phyloP scores from a whole-genome alignment of 2,113 vertebrate species.

The Orycteropus afer region DNA sequence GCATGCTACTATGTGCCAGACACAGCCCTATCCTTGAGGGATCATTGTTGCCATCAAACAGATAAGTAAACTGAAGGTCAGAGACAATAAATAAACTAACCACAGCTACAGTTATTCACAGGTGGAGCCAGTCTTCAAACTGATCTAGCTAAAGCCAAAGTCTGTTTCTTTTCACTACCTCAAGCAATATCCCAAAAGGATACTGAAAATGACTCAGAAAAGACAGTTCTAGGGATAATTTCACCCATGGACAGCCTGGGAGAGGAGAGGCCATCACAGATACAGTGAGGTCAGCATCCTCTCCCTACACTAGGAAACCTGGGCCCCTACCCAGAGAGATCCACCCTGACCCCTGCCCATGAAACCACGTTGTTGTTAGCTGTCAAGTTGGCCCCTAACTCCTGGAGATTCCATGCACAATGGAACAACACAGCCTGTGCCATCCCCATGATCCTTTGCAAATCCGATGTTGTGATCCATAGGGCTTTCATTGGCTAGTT shows the following conservation, averaged over 20 bases:
- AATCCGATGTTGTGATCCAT: background rate
- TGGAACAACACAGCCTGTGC: background rate
- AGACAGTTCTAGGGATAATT: background rate
- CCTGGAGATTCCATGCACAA: background rate
- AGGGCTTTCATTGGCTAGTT: background rate
- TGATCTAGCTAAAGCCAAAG: background rate
- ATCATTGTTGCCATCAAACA: fast-evolving
- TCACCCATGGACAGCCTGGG: background rate
- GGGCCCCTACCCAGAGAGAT: background rate
- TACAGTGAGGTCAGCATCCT: fast-evolving
- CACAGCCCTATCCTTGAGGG: fast-evolving
- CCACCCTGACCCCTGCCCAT: no score
- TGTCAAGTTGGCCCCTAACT: background rate
- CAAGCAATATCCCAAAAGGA: background rate
- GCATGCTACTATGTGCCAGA: background rate
- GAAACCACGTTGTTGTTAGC: background rate
- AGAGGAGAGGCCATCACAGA: background rate
- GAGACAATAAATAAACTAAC: background rate
- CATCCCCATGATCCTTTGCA: background rate
- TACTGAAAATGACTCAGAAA: background rate
- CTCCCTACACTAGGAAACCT: background rate
- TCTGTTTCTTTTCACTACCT: background rate
- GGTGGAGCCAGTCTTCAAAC: background rate
- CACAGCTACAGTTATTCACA: background rate
- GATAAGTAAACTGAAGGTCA: background rate